Conservation (phyloP, 2,113 vertebrate species). For the Callocephalon fimbriatum region DNA sequence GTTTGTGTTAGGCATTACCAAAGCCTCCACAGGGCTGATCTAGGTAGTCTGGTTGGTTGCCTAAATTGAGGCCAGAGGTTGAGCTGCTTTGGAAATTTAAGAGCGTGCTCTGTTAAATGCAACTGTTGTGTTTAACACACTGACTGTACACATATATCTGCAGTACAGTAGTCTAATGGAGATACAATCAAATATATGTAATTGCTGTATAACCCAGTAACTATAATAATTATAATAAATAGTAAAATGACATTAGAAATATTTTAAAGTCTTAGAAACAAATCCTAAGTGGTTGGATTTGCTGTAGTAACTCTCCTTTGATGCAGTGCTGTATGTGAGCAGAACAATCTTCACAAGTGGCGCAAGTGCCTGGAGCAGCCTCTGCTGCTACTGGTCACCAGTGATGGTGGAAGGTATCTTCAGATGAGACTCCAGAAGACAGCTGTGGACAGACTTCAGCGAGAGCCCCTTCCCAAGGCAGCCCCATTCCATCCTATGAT, state of each 20-base stretch:
- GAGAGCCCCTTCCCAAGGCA: neutral
- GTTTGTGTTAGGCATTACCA: neutral
- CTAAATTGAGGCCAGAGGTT: neutral
- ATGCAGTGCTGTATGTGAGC: neutral
- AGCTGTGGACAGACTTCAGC: neutral
- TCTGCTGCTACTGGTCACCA: neutral
- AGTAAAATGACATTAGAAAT: neutral
- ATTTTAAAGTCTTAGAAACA: neutral
- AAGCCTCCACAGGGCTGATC: neutral
- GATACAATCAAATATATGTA: neutral
- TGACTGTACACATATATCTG: neutral
- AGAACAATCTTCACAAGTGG: neutral
- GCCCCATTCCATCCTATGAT: neutral
- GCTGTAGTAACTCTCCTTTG: neutral
- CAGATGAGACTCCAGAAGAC: neutral
- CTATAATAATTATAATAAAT: neutral
- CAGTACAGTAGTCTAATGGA: neutral
- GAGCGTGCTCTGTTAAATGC: neutral
- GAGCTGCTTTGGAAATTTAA: neutral
- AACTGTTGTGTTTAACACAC: neutral
- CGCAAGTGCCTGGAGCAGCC: neutral
- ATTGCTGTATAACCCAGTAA: neutral
- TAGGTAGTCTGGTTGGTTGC: neutral
- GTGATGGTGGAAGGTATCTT: neutral
- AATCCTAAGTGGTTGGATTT: neutral